phyloP scores from a whole-genome alignment of 2,797 vertebrate genomes.

The Liasis olivaceus region DNA sequence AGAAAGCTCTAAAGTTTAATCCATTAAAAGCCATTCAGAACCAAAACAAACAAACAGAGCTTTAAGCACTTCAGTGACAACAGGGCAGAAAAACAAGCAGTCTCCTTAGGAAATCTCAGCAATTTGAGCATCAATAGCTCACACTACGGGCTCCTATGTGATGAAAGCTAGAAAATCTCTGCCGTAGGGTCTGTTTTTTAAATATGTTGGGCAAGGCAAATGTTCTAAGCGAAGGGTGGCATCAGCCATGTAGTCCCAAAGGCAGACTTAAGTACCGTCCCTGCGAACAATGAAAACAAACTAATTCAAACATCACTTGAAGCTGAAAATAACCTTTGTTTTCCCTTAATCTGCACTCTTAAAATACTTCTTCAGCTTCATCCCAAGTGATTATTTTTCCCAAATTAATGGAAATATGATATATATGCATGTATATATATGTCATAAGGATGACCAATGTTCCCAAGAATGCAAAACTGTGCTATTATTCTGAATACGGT shows the following conservation, averaged over 20 bases:
- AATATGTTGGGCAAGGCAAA: constrained; percentile 67
- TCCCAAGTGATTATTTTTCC: constrained; percentile 66
- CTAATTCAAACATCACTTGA: constrained; percentile 69
- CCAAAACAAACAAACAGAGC: constrained; percentile 86
- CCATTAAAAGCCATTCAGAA: constrained; percentile 82
- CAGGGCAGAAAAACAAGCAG: constrained; percentile 78
- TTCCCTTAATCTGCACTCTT: constrained; percentile 55
- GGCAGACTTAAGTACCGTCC: constrained; percentile 65
- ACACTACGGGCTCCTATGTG: constrained; percentile 71
- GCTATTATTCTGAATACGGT: constrained; percentile 41
- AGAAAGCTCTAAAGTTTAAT: constrained; percentile 81
- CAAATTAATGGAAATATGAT: constrained; percentile 40
- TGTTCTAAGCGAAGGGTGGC: constrained; percentile 70
- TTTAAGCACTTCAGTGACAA: constrained; percentile 83
- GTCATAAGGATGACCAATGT: neutral
- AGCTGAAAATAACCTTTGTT: constrained; percentile 61
- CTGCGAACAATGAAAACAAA: constrained; percentile 67
- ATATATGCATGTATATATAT: constrained; percentile 33
- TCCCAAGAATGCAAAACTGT: constrained; percentile 55
- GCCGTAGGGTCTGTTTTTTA: constrained; percentile 63
- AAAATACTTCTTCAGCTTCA: constrained; percentile 63
- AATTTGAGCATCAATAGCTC: constrained; percentile 81
- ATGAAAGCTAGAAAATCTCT: constrained; percentile 79
- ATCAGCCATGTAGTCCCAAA: constrained; percentile 64
- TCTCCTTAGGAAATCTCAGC: constrained; percentile 73